Evolutionary conservation across 2,797 vertebrate species (phyloP).

Genomic region (Acanthurus lineatus): DNA sequence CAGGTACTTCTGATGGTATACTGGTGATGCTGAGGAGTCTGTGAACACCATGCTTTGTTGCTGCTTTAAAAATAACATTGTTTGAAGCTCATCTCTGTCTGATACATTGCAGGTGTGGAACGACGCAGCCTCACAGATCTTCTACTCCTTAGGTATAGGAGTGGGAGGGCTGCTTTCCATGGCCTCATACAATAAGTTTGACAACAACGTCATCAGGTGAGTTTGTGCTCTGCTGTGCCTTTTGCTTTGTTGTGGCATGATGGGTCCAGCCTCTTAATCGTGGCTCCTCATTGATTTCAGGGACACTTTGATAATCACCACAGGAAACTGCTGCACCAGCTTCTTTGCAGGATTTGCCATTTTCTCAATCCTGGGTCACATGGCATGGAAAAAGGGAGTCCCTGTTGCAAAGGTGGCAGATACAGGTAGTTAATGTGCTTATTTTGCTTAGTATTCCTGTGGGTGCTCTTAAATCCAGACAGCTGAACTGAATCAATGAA

Average conservation of each 20-base stretch:
- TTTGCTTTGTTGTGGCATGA: background rate
- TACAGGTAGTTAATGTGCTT: conserved; percentile 75
- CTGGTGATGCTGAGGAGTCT: background rate
- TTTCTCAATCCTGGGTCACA: conserved; percentile 90
- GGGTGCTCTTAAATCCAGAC: background rate
- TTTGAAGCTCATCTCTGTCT: conserved; percentile 9
- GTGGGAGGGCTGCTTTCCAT: conserved; percentile 90
- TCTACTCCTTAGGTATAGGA: conserved; percentile 90
- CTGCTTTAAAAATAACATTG: background rate
- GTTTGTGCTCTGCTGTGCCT: background rate
- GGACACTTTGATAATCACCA: conserved; percentile 88
- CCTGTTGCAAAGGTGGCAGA: conserved; percentile 87
- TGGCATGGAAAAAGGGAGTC: conserved; percentile 89
- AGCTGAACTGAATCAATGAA: background rate
- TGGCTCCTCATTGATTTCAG: conserved; percentile 65
- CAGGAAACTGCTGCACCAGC: conserved; percentile 88
- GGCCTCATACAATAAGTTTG: conserved; percentile 91
- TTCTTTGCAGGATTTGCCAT: conserved; percentile 91
- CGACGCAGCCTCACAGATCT: conserved; percentile 90
- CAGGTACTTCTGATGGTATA: conserved; percentile 78
- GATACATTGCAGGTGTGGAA: conserved; percentile 87
- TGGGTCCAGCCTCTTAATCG: background rate
- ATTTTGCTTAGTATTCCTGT: background rate
- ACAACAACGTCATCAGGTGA: conserved; percentile 91
- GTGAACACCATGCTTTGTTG: background rate